Conservation (phyloP, 2,888 invertebrate genomes). For the Synergus itoensis region DNA sequence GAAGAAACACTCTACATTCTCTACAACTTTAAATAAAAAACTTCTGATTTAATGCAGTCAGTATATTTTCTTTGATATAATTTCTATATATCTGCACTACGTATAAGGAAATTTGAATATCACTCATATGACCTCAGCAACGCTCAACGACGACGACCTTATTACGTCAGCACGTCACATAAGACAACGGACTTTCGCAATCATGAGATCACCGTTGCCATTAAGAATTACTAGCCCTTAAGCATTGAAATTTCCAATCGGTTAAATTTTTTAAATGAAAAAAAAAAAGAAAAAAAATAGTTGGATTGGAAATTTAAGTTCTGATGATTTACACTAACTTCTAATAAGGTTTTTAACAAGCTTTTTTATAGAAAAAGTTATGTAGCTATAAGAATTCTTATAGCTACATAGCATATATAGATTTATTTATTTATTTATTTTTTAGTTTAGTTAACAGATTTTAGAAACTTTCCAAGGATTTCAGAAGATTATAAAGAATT, state of each 20-base stretch:
- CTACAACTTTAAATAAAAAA: neutral
- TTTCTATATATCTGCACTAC: neutral
- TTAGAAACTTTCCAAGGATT: too few species aligned
- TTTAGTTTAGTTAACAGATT: too few species aligned
- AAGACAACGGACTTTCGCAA: slow-evolving; percentile 30
- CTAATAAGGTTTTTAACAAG: too few species aligned
- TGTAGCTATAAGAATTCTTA: too few species aligned
- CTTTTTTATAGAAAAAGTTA: too few species aligned
- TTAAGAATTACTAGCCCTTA: neutral
- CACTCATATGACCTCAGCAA: neutral
- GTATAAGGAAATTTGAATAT: slow-evolving; percentile 17
- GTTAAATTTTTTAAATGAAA: neutral
- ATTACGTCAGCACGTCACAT: neutral
- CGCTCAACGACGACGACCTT: neutral
- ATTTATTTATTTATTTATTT: too few species aligned
- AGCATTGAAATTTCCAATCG: neutral
- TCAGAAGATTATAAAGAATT: too few species aligned
- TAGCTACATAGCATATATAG: too few species aligned
- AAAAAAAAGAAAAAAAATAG: too few species aligned
- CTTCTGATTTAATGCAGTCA: neutral
- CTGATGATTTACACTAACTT: too few species aligned
- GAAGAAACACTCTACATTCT: neutral
- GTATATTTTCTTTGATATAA: too few species aligned
- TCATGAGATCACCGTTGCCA: slow-evolving; percentile 10
- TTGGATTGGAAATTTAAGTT: too few species aligned